Evolutionary conservation across 2,888 invertebrate genomes (phyloP), one percentile per base, ranked within the genome.

Genomic region (Minunthozetes semirufus): DNA sequence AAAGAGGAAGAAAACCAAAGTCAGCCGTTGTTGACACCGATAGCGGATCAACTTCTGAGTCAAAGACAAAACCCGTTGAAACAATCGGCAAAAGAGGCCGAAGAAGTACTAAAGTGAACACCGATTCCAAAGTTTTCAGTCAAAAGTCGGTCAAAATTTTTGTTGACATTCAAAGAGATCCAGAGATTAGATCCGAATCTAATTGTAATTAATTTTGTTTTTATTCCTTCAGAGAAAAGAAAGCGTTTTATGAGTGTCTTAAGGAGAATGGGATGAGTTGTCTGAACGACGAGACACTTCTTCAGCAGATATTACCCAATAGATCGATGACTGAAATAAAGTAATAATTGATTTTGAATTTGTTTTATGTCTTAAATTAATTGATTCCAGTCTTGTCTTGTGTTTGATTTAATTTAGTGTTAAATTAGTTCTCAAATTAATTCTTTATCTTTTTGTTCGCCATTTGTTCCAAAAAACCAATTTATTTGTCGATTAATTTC

Each of bases 201-300:
- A n/a, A 42, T 42, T 42, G 13, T 42, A 42, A 22, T 42, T 68
- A 19, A n/a, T 42, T 22, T 19, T 68, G 38, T 22, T 68, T 42
- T 68, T 33, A 19, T 29, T 66, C 19, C n/a, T 66, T 19, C 29
- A 68, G 68, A 8, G 68, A 68, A 68, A 68, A 68, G 68, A 38
- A 68, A 42, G 68, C 46, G 9, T 68, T 68, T 33, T 68, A 68
- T 46, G 68, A 68, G 13, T 68, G 68, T 68, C 29, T 68, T 5
- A 19, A 38, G 5, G n/a, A 17, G 22, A 68, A 68, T 17, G 68
- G 68, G 11, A 38, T 68, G 22, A 68, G 29, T 68, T 38, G 42
- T 68, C 11, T 68, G 19, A n/a, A 68, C 22, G 38, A 68, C 13
- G 68, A 68, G 42, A 3, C 17, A 29, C 19, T 68, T 42, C 19